Base-by-base conservation (phyloP, 2,888 invertebrate species). In the Pardosa pseudoannulata region DNA sequence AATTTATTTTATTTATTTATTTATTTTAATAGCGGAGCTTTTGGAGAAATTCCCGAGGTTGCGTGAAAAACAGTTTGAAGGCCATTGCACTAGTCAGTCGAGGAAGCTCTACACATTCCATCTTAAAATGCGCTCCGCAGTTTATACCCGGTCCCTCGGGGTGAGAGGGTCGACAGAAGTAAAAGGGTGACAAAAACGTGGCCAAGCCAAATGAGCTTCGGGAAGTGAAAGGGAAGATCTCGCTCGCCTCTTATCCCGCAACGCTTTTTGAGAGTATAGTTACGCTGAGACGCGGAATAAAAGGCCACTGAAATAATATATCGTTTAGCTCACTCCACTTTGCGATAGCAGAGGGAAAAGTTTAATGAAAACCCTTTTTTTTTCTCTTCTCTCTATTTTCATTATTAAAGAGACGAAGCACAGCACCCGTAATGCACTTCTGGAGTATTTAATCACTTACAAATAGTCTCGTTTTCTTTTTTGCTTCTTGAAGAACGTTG, bases 141-240 rank as follows among this genome's bases (percentile, higher is more conserved):
- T 31, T n/a, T 65, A 16, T 11, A 29, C 13, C 16, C 65, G 13
- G 3, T 11, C 65, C 65, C 31, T 13, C 13, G 29, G 3, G 6
- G n/a, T 1, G 65, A 3, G 31, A 31, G 28, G 65, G 23, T 56
- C 56, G 56, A 56, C 56, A 56, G 2, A 65, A 65, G 29, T 7
- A 65, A 65, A 65, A 65, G 65, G 31, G 65, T 65, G 65, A 65
- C 65, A 31, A 32, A 65, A 29, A 29, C 41, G 65, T 29, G 62
- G 19, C 32, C 31, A 46, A 23, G 27, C 13, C 65, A 41, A 64
- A 65, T 31, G 75, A 75, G 41, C 39, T 29, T 19, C 41, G 19
- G 46, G 16, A 27, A 29, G 29, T 41, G 71, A 29, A 46, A 13
- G 41, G n/a, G 46, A 46, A n/a, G n/a, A n/a, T 28, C n/a, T 29